These are phyloP conservation scores for Chironomus tepperi DNA, from an alignment of 1,140 invertebrate genomes.

Conservation along the genomic window DNA sequence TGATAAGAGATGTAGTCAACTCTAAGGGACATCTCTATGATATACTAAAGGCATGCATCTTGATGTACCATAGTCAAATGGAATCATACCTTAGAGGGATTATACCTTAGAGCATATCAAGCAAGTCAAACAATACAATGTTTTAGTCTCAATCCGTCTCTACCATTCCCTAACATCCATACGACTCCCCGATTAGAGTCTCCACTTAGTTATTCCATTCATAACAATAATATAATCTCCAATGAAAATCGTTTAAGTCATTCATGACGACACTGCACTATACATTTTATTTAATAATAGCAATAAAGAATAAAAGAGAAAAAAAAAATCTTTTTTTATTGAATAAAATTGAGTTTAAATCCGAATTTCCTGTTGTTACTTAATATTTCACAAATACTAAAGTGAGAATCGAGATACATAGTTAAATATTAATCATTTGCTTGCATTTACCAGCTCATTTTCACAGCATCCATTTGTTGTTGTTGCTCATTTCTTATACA, in stretches of 20 bases:
- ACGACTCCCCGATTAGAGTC: too few relatives aligned
- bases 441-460: constrained; percentile 7
- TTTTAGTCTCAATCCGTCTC: too few relatives aligned
- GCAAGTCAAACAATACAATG: too few relatives aligned
- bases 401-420: constrained; percentile 8
- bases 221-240: background rate
- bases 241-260: constrained; percentile 2
- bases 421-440: constrained; percentile 10
- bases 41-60: too few relatives aligned
- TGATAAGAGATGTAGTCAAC: too few relatives aligned
- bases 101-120: too few relatives aligned
- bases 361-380: constrained; percentile 12
- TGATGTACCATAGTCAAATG: too few relatives aligned
- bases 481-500: background rate
- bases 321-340: background rate
- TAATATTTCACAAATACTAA: constrained; percentile 1
- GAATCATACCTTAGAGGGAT: too few relatives aligned
- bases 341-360: constrained; percentile 14
- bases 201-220: too few relatives aligned
- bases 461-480: background rate
- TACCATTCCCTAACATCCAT: too few relatives aligned
- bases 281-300: constrained; percentile 5
- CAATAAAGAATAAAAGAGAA: background rate
- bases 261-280: constrained; percentile 3
- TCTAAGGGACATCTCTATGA: too few relatives aligned